Evolutionary conservation across 2,797 vertebrate species (phyloP).

Genomic region (Champsocephalus gunnari): DNA sequence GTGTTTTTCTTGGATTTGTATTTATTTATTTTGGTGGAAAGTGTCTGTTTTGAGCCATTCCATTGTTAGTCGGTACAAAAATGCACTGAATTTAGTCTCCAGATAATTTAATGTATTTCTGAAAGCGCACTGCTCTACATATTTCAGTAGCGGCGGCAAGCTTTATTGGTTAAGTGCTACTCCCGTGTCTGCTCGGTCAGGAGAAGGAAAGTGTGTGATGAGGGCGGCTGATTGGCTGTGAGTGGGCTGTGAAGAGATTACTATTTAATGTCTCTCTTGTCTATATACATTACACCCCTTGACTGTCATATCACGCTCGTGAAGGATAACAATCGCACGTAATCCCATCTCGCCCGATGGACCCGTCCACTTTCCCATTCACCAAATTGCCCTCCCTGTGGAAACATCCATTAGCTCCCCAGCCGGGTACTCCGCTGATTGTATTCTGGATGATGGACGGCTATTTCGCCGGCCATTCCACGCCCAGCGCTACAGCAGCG

Average conservation of each 20-base stretch:
- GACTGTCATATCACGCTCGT: constrained; percentile 59
- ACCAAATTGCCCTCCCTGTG: constrained; percentile 71
- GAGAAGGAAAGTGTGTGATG: constrained; percentile 30
- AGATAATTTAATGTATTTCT: constrained; percentile 76
- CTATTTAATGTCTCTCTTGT: constrained; percentile 61
- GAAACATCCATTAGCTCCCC: constrained; percentile 75
- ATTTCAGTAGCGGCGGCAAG: constrained; percentile 50
- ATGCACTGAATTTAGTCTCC: constrained; percentile 56
- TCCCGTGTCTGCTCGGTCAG: constrained; percentile 45
- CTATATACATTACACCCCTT: constrained; percentile 72
- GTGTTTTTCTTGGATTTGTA: not conserved
- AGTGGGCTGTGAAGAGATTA: constrained; percentile 64
- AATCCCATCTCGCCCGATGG: constrained; percentile 68
- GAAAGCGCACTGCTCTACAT: constrained; percentile 53
- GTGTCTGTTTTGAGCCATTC: constrained; percentile 35
- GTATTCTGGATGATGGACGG: constrained; percentile 72
- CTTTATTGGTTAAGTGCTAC: constrained; percentile 66
- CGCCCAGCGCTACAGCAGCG: constrained; percentile 36
- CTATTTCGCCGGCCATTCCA: constrained; percentile 59
- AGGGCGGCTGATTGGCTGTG: constrained; percentile 52
- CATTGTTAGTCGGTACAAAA: constrained; percentile 48
- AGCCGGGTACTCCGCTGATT: constrained; percentile 64
- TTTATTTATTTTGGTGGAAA: constrained; percentile 32
- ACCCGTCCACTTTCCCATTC: constrained; percentile 67
- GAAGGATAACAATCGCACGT: constrained; percentile 73